Conservation (phyloP, 2,888 invertebrate genomes). For the Athalia cordata region DNA sequence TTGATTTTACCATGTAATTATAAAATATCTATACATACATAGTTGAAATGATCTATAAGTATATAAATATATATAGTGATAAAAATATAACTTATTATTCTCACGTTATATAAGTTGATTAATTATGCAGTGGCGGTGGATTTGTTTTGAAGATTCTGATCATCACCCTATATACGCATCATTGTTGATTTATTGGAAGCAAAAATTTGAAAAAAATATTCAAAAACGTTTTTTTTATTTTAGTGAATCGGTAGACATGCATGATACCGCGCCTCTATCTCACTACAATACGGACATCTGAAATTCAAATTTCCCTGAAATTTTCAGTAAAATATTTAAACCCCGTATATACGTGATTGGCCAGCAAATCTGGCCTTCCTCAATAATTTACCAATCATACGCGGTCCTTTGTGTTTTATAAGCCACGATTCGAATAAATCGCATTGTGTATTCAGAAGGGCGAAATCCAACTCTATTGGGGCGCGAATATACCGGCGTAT, state of each 20-base stretch:
- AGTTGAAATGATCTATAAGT: neutral
- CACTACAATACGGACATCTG: neutral
- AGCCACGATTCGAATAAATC: slow-evolving; percentile 69
- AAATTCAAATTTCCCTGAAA: slow-evolving; percentile 50
- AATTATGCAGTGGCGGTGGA: no score
- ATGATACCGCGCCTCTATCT: no score
- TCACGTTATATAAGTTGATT: slow-evolving; percentile 58
- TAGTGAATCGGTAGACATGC: no score
- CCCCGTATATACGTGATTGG: slow-evolving; percentile 69
- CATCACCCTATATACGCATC: no score
- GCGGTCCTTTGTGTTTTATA: slow-evolving; percentile 69
- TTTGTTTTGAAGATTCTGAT: no score
- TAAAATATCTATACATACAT: slow-evolving; percentile 1
- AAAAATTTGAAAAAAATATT: neutral
- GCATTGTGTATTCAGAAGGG: slow-evolving; percentile 73
- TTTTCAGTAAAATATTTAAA: slow-evolving; percentile 70
- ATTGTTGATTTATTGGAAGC: no score
- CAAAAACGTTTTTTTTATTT: neutral
- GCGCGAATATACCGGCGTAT: slow-evolving; percentile 58
- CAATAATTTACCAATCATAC: slow-evolving; percentile 74
- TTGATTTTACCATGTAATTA: slow-evolving; percentile 32
- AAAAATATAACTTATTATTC: slow-evolving; percentile 64
- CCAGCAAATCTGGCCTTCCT: slow-evolving; percentile 67
- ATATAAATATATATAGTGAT: slow-evolving; percentile 55
- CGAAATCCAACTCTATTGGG: slow-evolving; percentile 66